Evolutionary conservation across 2,113 vertebrate genomes (phyloP).

Genomic region (Paratilapia polleni): DNA sequence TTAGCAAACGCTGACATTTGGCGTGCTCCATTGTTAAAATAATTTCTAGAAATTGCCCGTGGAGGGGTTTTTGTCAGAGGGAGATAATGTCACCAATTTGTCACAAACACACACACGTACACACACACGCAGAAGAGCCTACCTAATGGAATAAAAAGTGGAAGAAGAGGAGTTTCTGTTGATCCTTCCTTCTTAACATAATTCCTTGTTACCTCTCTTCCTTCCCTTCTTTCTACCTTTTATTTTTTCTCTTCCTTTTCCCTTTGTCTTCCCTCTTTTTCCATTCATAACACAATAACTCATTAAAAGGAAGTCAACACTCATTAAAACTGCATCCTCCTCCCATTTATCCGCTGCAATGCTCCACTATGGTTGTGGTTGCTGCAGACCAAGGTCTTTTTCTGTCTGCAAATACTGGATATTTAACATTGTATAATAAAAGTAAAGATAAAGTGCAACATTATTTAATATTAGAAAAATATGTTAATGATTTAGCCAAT

Average conservation of each 20-base stretch:
- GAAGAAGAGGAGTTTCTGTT: neutral
- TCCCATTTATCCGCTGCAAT: neutral
- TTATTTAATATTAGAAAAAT: neutral
- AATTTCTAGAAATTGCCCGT: slow-evolving; percentile 95
- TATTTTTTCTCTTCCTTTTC: neutral
- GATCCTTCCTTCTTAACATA: neutral
- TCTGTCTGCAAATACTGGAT: neutral
- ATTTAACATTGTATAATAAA: neutral
- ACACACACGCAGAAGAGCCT: neutral
- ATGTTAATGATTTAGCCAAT: too few species aligned
- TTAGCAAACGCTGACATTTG: slow-evolving; percentile 96
- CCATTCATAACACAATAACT: neutral
- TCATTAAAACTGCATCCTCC: neutral
- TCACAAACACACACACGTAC: slow-evolving; percentile 38
- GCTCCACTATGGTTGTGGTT: neutral
- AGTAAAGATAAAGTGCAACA: neutral
- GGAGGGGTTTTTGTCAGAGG: slow-evolving; percentile 92
- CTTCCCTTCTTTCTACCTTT: neutral
- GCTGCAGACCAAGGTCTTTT: neutral
- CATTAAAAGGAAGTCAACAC: neutral
- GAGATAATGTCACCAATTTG: slow-evolving; percentile 86
- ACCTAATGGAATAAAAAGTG: neutral
- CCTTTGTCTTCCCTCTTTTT: neutral
- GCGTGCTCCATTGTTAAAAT: slow-evolving; percentile 95
- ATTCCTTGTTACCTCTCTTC: neutral